phyloP scores from a whole-genome alignment of 2,888 invertebrate genomes.

The Esperia sulphurella region DNA sequence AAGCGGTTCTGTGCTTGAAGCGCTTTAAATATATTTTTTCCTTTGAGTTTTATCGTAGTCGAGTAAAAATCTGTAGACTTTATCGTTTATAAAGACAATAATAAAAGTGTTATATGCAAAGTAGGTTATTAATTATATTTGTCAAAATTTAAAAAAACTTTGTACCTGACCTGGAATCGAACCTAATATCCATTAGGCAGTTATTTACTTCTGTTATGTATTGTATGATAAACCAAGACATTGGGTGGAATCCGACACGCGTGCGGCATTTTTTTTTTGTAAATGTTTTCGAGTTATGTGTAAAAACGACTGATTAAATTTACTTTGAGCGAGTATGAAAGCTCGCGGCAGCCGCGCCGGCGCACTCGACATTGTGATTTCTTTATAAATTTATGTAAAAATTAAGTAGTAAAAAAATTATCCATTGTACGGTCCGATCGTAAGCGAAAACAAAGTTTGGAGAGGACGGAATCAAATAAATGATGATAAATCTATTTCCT shows the following conservation, averaged over 20 bases:
- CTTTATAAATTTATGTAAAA: constrained; percentile 74
- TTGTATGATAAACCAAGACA: no score
- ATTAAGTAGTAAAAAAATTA: constrained; percentile 76
- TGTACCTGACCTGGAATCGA: no score
- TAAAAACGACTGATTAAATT: constrained; percentile 72
- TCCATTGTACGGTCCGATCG: constrained; percentile 69
- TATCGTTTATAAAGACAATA: no score
- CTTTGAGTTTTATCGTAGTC: no score
- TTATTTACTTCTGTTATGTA: no score
- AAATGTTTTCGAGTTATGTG: constrained; percentile 57
- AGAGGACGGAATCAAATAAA: constrained; percentile 74
- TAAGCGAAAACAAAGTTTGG: constrained; percentile 67
- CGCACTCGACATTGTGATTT: constrained; percentile 70
- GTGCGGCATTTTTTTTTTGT: constrained; percentile 28
- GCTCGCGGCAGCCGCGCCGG: constrained; percentile 41
- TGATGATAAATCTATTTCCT: constrained; percentile 62
- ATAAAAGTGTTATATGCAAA: no score
- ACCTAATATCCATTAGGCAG: no score
- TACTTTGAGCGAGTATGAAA: constrained; percentile 44
- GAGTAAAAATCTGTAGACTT: no score
- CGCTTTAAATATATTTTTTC: no score
- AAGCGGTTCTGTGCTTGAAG: no score
- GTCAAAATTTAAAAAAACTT: no score
- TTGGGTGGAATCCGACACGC: constrained; percentile 8
- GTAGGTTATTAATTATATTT: no score